phyloP scores from a whole-genome alignment of 2,888 invertebrate species.

The Mesorhabditis spiculigera region DNA sequence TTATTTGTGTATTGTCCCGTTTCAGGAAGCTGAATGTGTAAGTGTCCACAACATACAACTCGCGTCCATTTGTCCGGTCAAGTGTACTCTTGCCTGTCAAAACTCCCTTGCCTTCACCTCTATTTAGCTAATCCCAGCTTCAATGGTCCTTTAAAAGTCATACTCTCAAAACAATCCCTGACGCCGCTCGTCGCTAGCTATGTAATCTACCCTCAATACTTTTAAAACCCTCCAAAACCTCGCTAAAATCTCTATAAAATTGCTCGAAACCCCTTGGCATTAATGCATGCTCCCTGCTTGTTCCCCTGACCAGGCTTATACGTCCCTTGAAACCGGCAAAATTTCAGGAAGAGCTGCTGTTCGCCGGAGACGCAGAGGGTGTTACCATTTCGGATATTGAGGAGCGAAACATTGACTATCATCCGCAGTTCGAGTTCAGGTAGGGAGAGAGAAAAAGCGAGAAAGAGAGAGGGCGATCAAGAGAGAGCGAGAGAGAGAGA shows the following conservation, averaged over 20 bases:
- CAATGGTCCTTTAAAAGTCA: background rate
- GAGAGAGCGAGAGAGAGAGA: too few species aligned
- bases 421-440: conserved; percentile 39
- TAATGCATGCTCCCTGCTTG: background rate
- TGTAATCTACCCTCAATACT: too few species aligned
- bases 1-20: conserved; percentile 13
- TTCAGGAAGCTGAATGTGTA: conserved; percentile 57
- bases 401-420: conserved; percentile 30
- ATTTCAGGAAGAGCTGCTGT: conserved; percentile 55
- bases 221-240: background rate
- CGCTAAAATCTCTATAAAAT: background rate
- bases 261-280: background rate
- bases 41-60: conserved; percentile 29
- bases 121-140: background rate
- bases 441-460: background rate
- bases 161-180: background rate
- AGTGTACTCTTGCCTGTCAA: background rate
- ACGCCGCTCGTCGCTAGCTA: too few species aligned
- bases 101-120: background rate
- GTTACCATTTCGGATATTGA: conserved; percentile 50
- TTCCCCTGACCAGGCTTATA: background rate
- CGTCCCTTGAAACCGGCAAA: background rate
- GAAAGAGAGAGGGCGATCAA: too few species aligned
- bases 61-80: background rate
- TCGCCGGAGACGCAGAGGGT: conserved; percentile 54